A percentile compares a stretch with the other conserved stretches of the same genome.
phyloP scores from a whole-genome alignment of 2,113 vertebrate species.

The Morone saxatilis region DNA sequence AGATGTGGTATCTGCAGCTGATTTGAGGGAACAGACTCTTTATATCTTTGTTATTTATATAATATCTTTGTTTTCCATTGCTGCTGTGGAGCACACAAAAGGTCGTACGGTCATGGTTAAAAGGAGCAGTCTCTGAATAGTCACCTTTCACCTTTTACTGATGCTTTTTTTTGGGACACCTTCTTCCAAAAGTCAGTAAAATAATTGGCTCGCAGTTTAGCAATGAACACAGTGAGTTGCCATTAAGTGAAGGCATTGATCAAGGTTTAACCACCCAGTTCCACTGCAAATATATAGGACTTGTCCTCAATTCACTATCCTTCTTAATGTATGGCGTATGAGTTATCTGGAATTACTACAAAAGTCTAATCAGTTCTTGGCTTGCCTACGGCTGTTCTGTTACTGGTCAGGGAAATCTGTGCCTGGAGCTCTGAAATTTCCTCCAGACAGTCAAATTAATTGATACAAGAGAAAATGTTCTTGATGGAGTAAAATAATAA shows the following conservation, averaged over 20 bases:
- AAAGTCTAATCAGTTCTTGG: background rate
- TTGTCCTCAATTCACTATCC: background rate
- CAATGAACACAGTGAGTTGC: background rate
- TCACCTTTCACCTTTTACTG: background rate
- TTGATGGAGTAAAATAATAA: background rate
- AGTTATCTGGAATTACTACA: background rate
- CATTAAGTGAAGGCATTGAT: background rate
- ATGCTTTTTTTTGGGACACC: background rate
- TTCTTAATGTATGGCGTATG: background rate
- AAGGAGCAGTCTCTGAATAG: background rate
- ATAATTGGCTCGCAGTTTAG: background rate
- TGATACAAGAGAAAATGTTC: background rate
- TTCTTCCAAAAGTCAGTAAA: background rate
- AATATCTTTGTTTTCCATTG: slow-evolving; percentile 4
- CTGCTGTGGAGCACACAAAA: background rate
- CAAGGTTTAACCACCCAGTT: background rate
- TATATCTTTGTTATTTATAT: background rate
- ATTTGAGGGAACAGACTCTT: slow-evolving; percentile 1
- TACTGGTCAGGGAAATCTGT: background rate
- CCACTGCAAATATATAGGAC: background rate
- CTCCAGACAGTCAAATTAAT: background rate
- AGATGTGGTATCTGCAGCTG: background rate
- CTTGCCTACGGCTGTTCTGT: background rate
- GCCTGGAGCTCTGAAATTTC: background rate
- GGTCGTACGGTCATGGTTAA: slow-evolving; percentile 15